Conservation (phyloP, 2,113 vertebrate species). For the Atlantisia rogersi region DNA sequence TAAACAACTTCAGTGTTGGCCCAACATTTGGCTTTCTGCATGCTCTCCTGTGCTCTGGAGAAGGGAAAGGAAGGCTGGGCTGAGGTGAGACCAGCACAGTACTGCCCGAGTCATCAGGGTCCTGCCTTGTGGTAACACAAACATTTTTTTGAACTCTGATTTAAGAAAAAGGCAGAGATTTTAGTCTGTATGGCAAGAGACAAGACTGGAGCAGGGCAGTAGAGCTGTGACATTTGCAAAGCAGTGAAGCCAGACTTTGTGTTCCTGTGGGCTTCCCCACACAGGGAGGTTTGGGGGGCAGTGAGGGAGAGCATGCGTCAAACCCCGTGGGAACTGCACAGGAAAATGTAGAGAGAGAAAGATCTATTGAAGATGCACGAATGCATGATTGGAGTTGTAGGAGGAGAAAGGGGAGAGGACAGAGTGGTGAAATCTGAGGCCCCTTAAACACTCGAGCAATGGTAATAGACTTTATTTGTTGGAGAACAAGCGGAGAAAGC, state of each 20-base stretch:
- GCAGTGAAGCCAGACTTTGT: background rate
- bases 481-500: background rate
- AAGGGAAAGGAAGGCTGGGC: background rate
- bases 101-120: background rate
- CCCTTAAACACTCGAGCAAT: background rate
- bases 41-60: background rate
- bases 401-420: background rate
- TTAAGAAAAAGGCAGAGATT: background rate
- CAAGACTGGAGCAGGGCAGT: background rate
- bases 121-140: background rate
- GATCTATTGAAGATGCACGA: background rate
- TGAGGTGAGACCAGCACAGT: background rate
- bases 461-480: background rate
- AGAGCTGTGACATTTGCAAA: background rate
- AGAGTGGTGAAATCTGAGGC: background rate
- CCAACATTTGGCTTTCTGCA: background rate
- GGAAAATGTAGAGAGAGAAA: background rate
- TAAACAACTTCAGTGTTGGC: background rate
- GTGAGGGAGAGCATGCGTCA: accelerated
- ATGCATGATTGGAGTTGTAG: background rate
- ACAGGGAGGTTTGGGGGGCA: background rate
- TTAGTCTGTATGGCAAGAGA: background rate
- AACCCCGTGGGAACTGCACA: background rate
- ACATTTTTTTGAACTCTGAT: background rate
- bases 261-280: background rate